These are phyloP conservation scores for Anagyrus pseudococci DNA, from an alignment of 2,888 invertebrate genomes.

Conservation along the genomic window DNA sequence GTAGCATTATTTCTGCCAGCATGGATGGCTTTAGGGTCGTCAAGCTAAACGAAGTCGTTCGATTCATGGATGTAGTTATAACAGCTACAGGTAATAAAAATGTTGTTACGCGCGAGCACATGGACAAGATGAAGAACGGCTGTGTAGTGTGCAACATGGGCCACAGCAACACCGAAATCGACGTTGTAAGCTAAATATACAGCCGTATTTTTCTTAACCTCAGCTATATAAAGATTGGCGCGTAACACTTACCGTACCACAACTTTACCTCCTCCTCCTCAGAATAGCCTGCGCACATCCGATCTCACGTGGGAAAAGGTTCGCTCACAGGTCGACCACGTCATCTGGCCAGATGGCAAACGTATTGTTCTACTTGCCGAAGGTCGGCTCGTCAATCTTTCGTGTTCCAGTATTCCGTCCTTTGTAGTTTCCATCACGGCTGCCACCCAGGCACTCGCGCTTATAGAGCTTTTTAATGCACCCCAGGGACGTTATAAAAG, in stretches of 20 bases:
- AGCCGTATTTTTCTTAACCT: not conserved
- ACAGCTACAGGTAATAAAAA: slow-evolving; percentile 99
- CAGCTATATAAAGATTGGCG: no score
- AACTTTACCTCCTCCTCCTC: slow-evolving; percentile 30
- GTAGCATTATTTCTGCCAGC: no score
- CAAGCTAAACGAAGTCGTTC: slow-evolving; percentile 90
- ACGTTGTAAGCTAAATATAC: slow-evolving; percentile 72
- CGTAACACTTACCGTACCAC: no score
- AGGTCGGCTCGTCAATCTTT: slow-evolving; percentile 93
- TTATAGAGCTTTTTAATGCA: slow-evolving; percentile 97
- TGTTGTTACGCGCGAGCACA: slow-evolving; percentile 92
- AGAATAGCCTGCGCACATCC: slow-evolving; percentile 89
- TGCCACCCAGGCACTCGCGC: slow-evolving; percentile 93
- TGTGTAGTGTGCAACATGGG: slow-evolving; percentile 98
- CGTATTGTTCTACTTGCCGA: slow-evolving; percentile 92
- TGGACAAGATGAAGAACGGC: slow-evolving; percentile 96
- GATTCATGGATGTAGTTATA: slow-evolving; percentile 93
- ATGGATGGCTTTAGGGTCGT: slow-evolving; percentile 98
- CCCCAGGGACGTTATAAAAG: slow-evolving; percentile 94
- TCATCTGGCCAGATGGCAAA: slow-evolving; percentile 98
- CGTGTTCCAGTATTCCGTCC: slow-evolving; percentile 96
- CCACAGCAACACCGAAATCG: slow-evolving; percentile 95
- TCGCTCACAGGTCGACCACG: slow-evolving; percentile 96
- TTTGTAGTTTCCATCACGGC: slow-evolving; percentile 98
- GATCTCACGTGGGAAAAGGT: slow-evolving; percentile 98